Base-by-base conservation (phyloP, 2,888 invertebrate species). In the Sympetrum striolatum region DNA sequence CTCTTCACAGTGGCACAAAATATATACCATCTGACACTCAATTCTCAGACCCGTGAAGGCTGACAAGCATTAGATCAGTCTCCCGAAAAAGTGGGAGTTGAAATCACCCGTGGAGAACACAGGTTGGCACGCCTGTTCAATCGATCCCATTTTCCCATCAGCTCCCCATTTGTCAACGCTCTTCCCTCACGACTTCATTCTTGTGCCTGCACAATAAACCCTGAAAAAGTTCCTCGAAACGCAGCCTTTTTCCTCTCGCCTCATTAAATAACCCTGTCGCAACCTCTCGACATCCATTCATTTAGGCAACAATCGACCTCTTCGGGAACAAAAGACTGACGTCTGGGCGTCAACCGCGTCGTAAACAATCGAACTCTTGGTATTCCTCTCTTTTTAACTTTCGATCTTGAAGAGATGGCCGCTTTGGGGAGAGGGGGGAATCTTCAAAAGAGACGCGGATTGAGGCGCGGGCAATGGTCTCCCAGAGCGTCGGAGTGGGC, bases 331-430 rank as follows among this genome's bases (percentile, higher is more conserved):
- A 64, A 60, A 37, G 86, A 64, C 3, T 31, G 60, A 6, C 22
- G 80, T 6, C n/a, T n/a, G 86, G 37, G 64, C 60, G 86, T 86
- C 60, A 64, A 31, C 86, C 18, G n/a, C 5, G 86, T 35, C 37
- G 37, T 12, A n/a, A 86, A 86, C 86, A 86, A 86, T 86, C 60
- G 86, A 86, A 60, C 35, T 35, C n/a, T 31, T 60, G 58, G 58
- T 86, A 60, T 86, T 60, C 86, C 73, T 73, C 73, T 14, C 25
- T 31, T 73, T 73, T 73, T 31, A n/a, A 73, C 73, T 73, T 73
- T 73, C n/a, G 31, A 31, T 25, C 73, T 25, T 25, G 73, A 25
- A 31, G 73, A 73, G 73, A 73, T 8, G 25, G 73, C 12, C 18
- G 10, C 10, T 6, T 44, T 8, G 44, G 60, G 60, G 60, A 60